Conservation (phyloP, 2,797 vertebrate genomes). For the Anolis apletophallus region DNA sequence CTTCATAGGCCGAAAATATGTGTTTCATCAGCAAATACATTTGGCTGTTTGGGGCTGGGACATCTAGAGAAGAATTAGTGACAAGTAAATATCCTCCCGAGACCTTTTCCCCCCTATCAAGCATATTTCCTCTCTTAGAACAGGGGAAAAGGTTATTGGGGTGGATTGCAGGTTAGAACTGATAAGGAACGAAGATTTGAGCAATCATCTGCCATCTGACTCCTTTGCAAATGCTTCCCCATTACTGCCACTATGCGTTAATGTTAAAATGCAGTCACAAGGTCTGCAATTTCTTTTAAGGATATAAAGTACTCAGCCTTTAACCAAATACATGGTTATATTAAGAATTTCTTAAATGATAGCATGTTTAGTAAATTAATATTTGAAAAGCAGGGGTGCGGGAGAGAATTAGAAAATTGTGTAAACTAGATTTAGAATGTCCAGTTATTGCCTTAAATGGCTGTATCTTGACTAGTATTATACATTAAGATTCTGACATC, state of each 20-base stretch:
- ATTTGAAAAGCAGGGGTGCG: fast-evolving
- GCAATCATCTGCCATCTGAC: not conserved
- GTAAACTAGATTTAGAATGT: slow-evolving; percentile 9
- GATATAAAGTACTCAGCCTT: slow-evolving; percentile 14
- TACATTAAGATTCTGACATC: slow-evolving; percentile 19
- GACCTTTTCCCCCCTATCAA: not conserved
- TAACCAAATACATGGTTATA: not conserved
- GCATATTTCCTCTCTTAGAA: not conserved
- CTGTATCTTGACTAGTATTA: not conserved
- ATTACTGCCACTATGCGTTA: not conserved
- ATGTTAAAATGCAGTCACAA: not conserved
- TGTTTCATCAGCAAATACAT: not conserved
- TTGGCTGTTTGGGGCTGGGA: not conserved
- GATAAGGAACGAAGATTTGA: not conserved
- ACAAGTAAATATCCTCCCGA: not conserved
- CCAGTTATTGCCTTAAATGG: slow-evolving; percentile 33
- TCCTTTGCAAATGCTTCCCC: not conserved
- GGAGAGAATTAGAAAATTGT: not conserved
- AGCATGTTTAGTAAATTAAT: not conserved
- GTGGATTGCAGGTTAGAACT: not conserved
- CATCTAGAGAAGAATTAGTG: not conserved
- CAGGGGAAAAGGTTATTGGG: not conserved
- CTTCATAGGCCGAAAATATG: not conserved
- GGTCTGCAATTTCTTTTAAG: not conserved
- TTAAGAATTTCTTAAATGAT: slow-evolving; percentile 31